These are phyloP conservation scores for Drosophila neutralis DNA, from an alignment of 2,888 invertebrate genomes.

Conservation along the genomic window DNA sequence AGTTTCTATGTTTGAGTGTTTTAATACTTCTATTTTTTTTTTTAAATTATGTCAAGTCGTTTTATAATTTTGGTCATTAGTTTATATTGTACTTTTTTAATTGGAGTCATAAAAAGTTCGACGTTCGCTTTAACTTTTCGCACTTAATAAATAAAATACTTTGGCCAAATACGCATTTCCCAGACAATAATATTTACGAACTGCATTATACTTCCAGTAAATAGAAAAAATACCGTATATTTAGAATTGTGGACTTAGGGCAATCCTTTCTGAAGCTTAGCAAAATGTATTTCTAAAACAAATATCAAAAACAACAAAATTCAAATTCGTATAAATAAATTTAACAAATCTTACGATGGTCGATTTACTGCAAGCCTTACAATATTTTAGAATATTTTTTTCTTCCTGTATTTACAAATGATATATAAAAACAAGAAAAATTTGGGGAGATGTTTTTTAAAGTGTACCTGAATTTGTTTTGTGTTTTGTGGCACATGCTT, in stretches of 20 bases:
- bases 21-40: neutral
- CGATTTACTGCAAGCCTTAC: neutral
- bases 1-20: neutral
- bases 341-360: neutral
- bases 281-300: neutral
- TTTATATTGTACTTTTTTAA: neutral
- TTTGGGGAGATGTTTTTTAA: neutral
- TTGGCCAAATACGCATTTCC: neutral
- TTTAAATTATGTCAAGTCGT: neutral
- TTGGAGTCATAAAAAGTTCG: neutral
- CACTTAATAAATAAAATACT: neutral
- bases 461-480: slow-evolving; percentile 22
- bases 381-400: too few species aligned
- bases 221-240: neutral
- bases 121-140: neutral
- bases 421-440: neutral
- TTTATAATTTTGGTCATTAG: neutral
- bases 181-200: neutral
- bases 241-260: neutral
- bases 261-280: neutral
- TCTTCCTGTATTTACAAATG: neutral
- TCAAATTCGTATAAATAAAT: neutral
- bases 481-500: slow-evolving; percentile 63
- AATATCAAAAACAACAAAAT: neutral
- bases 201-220: neutral